Percentiles rank a stretch among this genome's conserved stretches.
These are phyloP conservation scores for Andrena hattorfiana DNA, from an alignment of 2,888 invertebrate genomes.

Conservation along the genomic window DNA sequence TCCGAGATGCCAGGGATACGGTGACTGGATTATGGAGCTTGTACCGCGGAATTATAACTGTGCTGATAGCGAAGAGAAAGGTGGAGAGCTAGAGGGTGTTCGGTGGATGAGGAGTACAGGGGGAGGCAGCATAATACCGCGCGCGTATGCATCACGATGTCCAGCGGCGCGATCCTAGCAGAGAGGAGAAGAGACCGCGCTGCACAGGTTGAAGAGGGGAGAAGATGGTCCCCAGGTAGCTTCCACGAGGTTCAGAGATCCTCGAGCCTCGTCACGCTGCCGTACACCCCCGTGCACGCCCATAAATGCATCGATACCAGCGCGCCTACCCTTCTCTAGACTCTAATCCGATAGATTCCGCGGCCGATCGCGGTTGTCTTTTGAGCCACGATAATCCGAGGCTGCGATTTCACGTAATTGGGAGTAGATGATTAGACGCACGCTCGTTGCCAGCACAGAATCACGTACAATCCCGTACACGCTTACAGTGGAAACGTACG, in stretches of 20 bases:
- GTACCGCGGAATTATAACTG: slow-evolving; percentile 80
- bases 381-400: slow-evolving; percentile 70
- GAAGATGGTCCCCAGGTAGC: slow-evolving; percentile 71
- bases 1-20: slow-evolving; percentile 71
- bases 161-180: slow-evolving; percentile 64
- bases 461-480: slow-evolving; percentile 35
- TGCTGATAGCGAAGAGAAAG: slow-evolving; percentile 56
- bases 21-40: slow-evolving; percentile 82
- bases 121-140: slow-evolving; percentile 74
- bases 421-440: slow-evolving; percentile 78
- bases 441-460: slow-evolving; percentile 67
- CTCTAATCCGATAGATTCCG: slow-evolving; percentile 80
- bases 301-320: slow-evolving; percentile 61
- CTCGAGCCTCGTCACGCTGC: slow-evolving; percentile 64
- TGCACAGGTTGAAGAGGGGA: slow-evolving; percentile 50
- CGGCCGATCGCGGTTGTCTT: slow-evolving; percentile 68
- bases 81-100: slow-evolving; percentile 4
- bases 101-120: slow-evolving; percentile 11
- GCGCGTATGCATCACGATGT: slow-evolving; percentile 77
- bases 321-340: slow-evolving; percentile 70
- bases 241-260: slow-evolving; percentile 59
- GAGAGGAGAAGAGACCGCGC: slow-evolving; percentile 45
- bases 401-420: slow-evolving; percentile 77
- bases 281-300: slow-evolving; percentile 74
- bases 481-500: slow-evolving; percentile 17